Evolutionary conservation across 2,888 invertebrate species (phyloP), one percentile per base, ranked within the genome.

Genomic region (Phengaris arion): DNA sequence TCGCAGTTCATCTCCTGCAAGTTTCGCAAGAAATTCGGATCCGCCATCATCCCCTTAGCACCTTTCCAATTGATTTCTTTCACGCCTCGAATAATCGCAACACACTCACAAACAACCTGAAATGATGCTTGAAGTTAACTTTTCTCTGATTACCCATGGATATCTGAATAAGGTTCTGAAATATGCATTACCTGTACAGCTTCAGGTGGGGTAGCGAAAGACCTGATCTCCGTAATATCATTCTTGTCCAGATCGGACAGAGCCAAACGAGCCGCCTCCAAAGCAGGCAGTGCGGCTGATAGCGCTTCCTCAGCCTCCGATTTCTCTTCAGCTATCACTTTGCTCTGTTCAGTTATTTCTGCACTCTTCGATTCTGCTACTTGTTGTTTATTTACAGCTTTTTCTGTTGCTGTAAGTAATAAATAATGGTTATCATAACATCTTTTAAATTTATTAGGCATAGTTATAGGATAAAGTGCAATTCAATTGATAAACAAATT

Each of bases 41-140:
- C 98, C 0, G 97, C 96, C 98, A 98, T 98, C 96, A 98, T 97
- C 2, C 95, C 97, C 87, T 97, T 98, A 0, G 98, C 98, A 1
- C 96, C 95, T 86, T 98, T 98, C 98, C 98, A 98, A 68, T 96
- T 97, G 4, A 98, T 95, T 80, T 98, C 98, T 81, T 96, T 97
- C 70, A 96, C 94, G 2, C 97, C 97, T 79, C 96, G 95, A 76
- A 98, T 94, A 74, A 98, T 97, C 0, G 96, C 97, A 35, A 98
- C 96, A 85, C 98, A 98, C 86, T 98, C 98, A 85, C 97, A 97
- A 0, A 98, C 97, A 0, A 96, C 94, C 93, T 93, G 80, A 2
- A 68, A 13, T 73, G 52, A 72, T 76, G 8, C 48, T 48, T 8
- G 12, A 68, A n/a, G 13, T 59, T 45, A 35, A 35, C 35, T 35